Percentiles rank a stretch among this genome's conserved stretches.
Conservation (phyloP, 2,113 vertebrate genomes). For the Apistogramma diplotaenia region DNA sequence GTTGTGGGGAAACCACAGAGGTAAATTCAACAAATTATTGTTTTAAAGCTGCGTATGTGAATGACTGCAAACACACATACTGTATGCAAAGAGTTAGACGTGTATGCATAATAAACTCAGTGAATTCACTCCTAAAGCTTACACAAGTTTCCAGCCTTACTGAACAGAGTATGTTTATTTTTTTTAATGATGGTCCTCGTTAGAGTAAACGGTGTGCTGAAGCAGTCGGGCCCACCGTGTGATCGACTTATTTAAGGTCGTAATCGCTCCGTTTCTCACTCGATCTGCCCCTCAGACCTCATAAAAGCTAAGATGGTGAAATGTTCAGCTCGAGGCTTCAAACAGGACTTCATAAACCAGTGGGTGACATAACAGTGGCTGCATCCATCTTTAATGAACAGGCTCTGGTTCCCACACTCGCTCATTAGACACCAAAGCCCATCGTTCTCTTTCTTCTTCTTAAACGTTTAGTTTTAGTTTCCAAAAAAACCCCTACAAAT, state of each 20-base stretch:
- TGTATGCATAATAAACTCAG: not conserved
- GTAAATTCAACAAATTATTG: not conserved
- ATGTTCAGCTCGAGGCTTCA: not conserved
- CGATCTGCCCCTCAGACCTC: fast-evolving
- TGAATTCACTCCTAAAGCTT: not conserved
- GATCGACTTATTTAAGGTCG: not conserved
- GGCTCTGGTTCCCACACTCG: not conserved
- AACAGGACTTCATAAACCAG: not conserved
- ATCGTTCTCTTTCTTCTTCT: not conserved
- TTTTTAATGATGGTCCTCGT: not conserved
- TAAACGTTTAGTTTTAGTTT: not conserved
- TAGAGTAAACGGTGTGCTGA: not conserved
- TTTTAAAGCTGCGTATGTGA: not conserved
- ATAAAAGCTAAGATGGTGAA: not conserved
- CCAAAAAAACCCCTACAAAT: too few relatives aligned
- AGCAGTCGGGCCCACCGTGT: not conserved
- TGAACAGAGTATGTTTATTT: not conserved
- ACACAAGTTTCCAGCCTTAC: not conserved
- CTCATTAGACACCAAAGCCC: not conserved
- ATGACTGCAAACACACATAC: not conserved
- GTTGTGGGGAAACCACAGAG: not conserved
- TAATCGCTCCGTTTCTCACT: not conserved
- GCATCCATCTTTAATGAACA: not conserved
- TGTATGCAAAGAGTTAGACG: not conserved
- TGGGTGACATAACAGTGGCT: not conserved